Conservation (phyloP, 2,797 vertebrate species). For the Sternotherus odoratus region DNA sequence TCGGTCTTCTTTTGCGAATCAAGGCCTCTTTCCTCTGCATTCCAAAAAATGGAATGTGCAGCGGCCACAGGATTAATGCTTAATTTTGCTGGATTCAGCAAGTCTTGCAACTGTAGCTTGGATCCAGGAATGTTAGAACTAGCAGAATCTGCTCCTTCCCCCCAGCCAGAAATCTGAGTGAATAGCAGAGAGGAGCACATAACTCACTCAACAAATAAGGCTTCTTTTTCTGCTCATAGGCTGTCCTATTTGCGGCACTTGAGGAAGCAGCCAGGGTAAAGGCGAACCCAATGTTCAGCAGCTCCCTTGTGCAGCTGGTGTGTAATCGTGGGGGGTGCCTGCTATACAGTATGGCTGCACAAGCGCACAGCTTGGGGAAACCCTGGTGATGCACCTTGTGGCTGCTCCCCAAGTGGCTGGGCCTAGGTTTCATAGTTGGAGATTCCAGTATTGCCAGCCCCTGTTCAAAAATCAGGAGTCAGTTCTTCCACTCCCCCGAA, state of each 20-base stretch:
- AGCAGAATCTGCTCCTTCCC: not conserved
- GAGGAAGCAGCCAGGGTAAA: not conserved
- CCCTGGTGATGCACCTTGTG: not conserved
- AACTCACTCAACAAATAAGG: not conserved
- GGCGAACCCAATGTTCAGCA: too few relatives aligned
- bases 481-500: not conserved
- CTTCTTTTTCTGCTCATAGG: not conserved
- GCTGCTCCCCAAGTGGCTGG: not conserved
- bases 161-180: not conserved
- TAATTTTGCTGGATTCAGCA: slow-evolving; percentile 36
- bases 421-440: not conserved
- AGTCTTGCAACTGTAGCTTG: not conserved
- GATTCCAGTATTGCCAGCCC: not conserved
- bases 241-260: not conserved
- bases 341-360: not conserved
- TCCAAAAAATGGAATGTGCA: slow-evolving; percentile 27
- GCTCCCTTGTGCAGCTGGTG: not conserved
- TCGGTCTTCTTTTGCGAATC: not conserved
- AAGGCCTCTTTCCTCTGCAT: slow-evolving; percentile 42
- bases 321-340: not conserved
- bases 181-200: accelerated
- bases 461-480: not conserved
- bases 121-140: slow-evolving; percentile 9
- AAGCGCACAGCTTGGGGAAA: not conserved
- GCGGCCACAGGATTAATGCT: not conserved